Evolutionary conservation across 23 tunicate species (phyloP), one percentile per base, ranked within the genome.

Genomic region (Styela plicata): DNA sequence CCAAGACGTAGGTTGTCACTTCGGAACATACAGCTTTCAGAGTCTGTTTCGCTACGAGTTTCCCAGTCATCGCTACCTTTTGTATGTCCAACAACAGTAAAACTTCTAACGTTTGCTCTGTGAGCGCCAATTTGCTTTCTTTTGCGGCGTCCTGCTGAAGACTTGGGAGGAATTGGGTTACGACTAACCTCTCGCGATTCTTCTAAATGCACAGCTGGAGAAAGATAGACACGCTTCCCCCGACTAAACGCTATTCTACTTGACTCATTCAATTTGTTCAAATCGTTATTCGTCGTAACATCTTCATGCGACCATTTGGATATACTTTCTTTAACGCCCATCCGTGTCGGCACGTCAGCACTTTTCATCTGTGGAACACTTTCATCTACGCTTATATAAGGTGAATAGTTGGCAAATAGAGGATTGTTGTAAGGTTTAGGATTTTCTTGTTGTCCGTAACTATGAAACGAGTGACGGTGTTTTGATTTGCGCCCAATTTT

Each of bases 11-110:
- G 36, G 20, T 32, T 31, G 77, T 71, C 29, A 30, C 77, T 71
- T 30, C 34, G 35, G 29, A 71, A 71, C 35, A 34, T 34, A 71
- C 34, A 71, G 32, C 77, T 34, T 71, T 71, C 77, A 5, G 77
- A 71, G 37, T 71, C 77, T 3, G 77, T 71, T 21, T 71, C 77
- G 77, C 77, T 71, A 3, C 77, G 5, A 3, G 77, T 71, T 32
- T 71, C 77, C 77, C 77, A 71, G 7, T 71, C 77, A 30, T 71
- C 34, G 5, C 20, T 16, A 16, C 7, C 77, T 21, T 71, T 34
- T 2, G 36, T 29, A 36, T 28, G 13, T 34, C 34, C 77, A 32
- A 32, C 24, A 71, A 21, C 7, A 18, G 36, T 29, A 28, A 21
- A 33, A 27, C 77, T 7, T 34, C 36, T 33, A 27, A 71, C 17